Evolutionary conservation across 2,113 vertebrate genomes (phyloP), one percentile per base, ranked within the genome.

Genomic region (Peromyscus maniculatus): DNA sequence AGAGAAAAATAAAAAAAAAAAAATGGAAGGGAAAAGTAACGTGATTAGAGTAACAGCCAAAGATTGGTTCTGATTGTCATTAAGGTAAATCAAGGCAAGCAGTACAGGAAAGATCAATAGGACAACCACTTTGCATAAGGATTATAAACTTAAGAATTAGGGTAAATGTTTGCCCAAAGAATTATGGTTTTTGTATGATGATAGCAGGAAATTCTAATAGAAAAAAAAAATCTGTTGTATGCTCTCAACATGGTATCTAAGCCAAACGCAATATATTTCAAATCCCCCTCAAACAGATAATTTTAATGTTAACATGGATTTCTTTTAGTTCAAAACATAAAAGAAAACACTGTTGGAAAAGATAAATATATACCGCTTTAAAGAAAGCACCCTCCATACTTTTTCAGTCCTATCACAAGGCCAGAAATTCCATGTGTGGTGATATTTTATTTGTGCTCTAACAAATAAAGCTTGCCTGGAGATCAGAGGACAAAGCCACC

Each of bases 321-420:
- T 87, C 11, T 39, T 92, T 90, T n/a, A 87, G 75, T 72, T 96
- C 82, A 78, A 94, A 94, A 33, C 11, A 28, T 71, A 33, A 95
- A 84, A 74, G 43, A 74, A 95, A 93, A 83, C 13, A 2, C 43
- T 72, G 55, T 52, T 87, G 52, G 9, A 78, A 83, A 92, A 83
- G 36, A 94, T 67, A 82, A 92, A 83, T 55, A 49, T 33, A 11
- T 8, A 26, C 49, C 31, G 49, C 36, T 52, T 55, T 92, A 83
- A 89, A 57, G 8, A 87, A 90, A 15, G 59, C 22, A 62, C 64
- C 66, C 74, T 82, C 93, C 10, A 21, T 21, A 66, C 21, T 46
- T 82, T 77, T 19, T 92, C 33, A 67, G 15, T 57, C 66, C 17
- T 22, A 62, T 52, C 43, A 24, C 22, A 87, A 31, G 39, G 46